A percentile compares a stretch with the other conserved stretches of the same genome.
These are phyloP conservation scores for Habropoda laboriosa DNA, from an alignment of 1,140 invertebrate genomes.

Conservation along the genomic window DNA sequence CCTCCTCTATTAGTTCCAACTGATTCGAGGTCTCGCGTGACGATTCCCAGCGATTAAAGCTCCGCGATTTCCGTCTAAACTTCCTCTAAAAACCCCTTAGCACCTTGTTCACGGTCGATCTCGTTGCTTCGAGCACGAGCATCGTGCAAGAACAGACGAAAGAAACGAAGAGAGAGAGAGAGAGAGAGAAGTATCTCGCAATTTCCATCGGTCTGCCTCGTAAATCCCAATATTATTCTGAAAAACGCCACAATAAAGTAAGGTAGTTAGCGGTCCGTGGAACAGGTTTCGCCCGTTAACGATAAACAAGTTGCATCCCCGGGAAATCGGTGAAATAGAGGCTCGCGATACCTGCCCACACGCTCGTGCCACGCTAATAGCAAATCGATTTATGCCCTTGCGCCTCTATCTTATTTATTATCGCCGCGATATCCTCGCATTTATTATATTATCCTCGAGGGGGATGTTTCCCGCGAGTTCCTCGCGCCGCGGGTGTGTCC, in stretches of 20 bases:
- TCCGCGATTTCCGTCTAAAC: no score
- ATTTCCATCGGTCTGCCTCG: constrained; percentile 7
- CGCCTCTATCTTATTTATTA: constrained; percentile 37
- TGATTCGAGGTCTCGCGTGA: no score
- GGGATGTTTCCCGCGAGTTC: constrained; percentile 13
- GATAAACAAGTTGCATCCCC: constrained; percentile 42
- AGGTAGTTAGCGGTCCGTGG: background rate
- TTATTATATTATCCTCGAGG: constrained; percentile 27
- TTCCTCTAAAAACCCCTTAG: background rate
- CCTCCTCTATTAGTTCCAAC: background rate
- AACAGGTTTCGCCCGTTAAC: constrained; percentile 16
- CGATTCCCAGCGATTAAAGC: no score
- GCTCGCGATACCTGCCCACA: constrained; percentile 18
- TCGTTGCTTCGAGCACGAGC: no score
- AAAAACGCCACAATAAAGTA: constrained; percentile 28
- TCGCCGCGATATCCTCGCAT: constrained; percentile 9
- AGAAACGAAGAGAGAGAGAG: no score
- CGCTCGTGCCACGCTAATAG: constrained; percentile 45
- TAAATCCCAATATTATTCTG: constrained; percentile 37
- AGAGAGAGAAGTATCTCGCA: background rate
- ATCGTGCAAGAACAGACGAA: no score
- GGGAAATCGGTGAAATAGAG: constrained; percentile 56
- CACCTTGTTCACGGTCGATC: no score
- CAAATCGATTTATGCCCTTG: constrained; percentile 51
- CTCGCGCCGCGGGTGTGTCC: constrained; percentile 24